phyloP scores from a whole-genome alignment of 2,797 vertebrate genomes.

The Phylloscopus collybita region DNA sequence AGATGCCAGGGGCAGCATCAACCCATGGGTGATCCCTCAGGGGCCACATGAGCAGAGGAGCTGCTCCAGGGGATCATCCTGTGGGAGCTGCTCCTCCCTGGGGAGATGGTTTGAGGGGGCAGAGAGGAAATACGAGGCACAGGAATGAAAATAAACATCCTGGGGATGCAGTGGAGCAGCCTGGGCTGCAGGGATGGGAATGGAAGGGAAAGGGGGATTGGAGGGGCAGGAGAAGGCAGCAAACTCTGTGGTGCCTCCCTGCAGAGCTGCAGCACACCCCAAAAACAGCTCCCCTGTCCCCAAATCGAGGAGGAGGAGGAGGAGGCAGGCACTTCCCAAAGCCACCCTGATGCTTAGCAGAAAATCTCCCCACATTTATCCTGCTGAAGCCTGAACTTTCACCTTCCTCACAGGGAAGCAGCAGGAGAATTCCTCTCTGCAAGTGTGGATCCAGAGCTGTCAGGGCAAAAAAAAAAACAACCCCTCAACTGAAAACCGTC shows the following conservation, averaged over 20 bases:
- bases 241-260: not conserved
- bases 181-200: not conserved
- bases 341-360: not conserved
- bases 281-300: not conserved
- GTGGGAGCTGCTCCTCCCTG: not conserved
- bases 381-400: not conserved
- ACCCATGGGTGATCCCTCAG: accelerated
- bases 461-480: not conserved
- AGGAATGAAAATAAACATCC: conserved; percentile 18
- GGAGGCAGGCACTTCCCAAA: not conserved
- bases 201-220: too few species aligned
- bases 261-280: not conserved
- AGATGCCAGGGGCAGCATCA: not conserved
- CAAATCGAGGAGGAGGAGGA: not conserved
- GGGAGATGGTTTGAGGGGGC: not conserved
- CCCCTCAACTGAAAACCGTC: not conserved
- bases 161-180: not conserved
- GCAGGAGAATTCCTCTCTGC: not conserved
- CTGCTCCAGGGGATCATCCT: not conserved
- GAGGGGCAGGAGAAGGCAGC: not conserved
- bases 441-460: not conserved
- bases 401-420: not conserved
- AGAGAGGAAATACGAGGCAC: not conserved
- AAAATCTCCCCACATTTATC: not conserved
- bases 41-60: not conserved